Conservation (phyloP, 2,888 invertebrate genomes). For the Drymonia ruficornis region DNA sequence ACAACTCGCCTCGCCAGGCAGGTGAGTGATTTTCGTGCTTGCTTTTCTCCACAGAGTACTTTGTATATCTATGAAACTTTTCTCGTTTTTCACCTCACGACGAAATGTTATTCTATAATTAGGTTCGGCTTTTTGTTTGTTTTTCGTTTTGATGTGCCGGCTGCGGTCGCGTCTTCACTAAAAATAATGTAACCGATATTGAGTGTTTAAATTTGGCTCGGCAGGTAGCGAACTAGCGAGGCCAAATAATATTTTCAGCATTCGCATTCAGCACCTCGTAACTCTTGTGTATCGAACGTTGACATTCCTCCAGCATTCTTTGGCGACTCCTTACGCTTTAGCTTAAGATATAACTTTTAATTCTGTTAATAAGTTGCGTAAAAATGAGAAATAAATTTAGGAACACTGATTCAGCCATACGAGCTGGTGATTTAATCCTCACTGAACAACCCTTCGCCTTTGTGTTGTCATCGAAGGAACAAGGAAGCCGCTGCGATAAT, state of each 20-base stretch:
- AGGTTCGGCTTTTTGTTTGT: constrained; percentile 59
- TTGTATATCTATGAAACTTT: too few relatives aligned
- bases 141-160: constrained; percentile 57
- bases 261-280: constrained; percentile 45
- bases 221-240: constrained; percentile 71
- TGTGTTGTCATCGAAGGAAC: constrained; percentile 88
- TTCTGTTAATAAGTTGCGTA: constrained; percentile 27
- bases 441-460: constrained; percentile 91
- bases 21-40: too few relatives aligned
- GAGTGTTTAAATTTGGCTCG: constrained; percentile 67
- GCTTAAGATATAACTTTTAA: constrained; percentile 24
- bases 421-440: constrained; percentile 88
- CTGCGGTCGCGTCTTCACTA: constrained; percentile 65
- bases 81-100: constrained; percentile 11
- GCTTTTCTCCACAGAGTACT: too few relatives aligned
- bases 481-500: constrained; percentile 89
- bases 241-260: constrained; percentile 70
- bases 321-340: constrained; percentile 39
- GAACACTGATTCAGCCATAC: constrained; percentile 70
- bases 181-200: constrained; percentile 77
- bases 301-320: constrained; percentile 63
- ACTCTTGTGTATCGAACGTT: constrained; percentile 44
- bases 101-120: constrained; percentile 45
- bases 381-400: constrained; percentile 76
- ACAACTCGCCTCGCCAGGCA: too few relatives aligned